Percentiles rank a stretch among this genome's conserved stretches.
Conservation (phyloP, 2,113 vertebrate genomes). For the Tragulus kanchil region DNA sequence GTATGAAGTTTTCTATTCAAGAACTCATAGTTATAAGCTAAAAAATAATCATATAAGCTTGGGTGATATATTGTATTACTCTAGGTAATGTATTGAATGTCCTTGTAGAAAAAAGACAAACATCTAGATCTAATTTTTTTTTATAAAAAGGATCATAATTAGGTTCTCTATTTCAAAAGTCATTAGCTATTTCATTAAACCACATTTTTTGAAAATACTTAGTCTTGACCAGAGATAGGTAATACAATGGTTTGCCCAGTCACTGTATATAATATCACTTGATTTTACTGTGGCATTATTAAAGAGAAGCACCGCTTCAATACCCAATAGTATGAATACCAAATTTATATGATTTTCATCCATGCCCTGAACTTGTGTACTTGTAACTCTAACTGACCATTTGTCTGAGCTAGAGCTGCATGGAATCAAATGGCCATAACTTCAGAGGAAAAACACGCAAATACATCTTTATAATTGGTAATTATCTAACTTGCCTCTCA, state of each 20-base stretch:
- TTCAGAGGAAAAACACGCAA: background rate
- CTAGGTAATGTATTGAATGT: background rate
- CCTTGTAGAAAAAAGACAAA: constrained; percentile 30
- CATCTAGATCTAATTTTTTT: too few relatives aligned
- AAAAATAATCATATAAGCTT: constrained; percentile 50
- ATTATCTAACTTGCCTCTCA: background rate
- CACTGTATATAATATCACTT: background rate
- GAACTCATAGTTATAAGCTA: background rate
- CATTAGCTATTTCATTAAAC: background rate
- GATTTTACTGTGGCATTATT: background rate
- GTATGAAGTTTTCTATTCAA: background rate
- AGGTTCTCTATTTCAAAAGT: background rate
- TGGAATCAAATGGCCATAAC: background rate
- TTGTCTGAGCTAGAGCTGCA: background rate
- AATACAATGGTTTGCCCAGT: background rate
- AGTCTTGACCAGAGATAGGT: background rate
- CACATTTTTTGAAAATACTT: background rate
- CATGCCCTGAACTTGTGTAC: background rate
- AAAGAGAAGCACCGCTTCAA: background rate
- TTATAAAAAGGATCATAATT: too few relatives aligned
- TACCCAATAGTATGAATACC: background rate
- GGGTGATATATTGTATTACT: background rate
- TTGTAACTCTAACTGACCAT: background rate
- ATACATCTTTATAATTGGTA: background rate
- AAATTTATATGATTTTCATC: background rate